Base-by-base conservation (phyloP, 2,113 vertebrate species). In the Anguilla japonica region DNA sequence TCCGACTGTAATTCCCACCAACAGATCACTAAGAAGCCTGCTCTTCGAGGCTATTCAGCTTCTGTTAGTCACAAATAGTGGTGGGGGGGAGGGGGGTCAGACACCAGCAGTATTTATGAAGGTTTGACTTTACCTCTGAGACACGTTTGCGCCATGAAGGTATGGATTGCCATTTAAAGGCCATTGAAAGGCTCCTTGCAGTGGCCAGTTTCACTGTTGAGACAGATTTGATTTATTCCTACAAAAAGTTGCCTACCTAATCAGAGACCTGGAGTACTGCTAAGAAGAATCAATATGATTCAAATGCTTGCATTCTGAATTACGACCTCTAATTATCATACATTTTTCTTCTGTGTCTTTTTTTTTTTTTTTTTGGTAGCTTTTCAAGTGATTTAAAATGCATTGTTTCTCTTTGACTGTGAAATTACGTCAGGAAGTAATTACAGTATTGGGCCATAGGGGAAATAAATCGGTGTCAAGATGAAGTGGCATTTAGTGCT, bases 201-300 rank as follows among this genome's bases (percentile, higher is more conserved):
- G 87, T 87, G 86, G 84, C 41, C 56, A 53, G n/a, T 78, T 56
- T 83, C 34, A 67, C 89, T 71, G 26, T 86, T 40, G 46, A 39
- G 84, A 71, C 85, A 46, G 22, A 71, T 85, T 84, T 88, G 82
- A 87, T 85, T 89, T 82, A 87, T 89, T 63, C 71, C 80, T 46
- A 43, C 78, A 63, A 85, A 89, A 79, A 85, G 83, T 50, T 87
- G 85, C 71, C 63, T 41, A 39, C 84, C 82, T 87, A 84, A 85
- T 87, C 86, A 81, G 67, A 83, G 85, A 26, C 60, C 39, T 83
- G 82, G 46, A 87, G 87, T 86, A 88, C 88, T 86, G 79, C 67
- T 88, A 83, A 34, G 80, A 1, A 81, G 41, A 81, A 88, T 89
- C 90, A 87, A 87, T 91, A 87, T 56, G 80, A 60, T 39, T 84